Conservation (phyloP, 1,140 invertebrate species). For the Hylyphantes graminicola region DNA sequence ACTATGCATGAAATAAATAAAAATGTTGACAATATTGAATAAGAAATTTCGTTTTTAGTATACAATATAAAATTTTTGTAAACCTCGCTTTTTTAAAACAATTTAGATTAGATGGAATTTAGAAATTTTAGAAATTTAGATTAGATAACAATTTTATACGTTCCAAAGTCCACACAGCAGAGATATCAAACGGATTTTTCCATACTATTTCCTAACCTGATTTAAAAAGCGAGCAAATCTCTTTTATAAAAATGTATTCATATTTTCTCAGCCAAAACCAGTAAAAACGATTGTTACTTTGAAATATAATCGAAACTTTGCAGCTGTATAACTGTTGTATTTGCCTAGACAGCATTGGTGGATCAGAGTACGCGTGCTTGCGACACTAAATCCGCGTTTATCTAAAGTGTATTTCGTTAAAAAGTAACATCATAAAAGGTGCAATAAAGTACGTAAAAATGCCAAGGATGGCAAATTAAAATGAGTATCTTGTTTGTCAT, state of each 20-base stretch:
- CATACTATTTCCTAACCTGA: too few relatives aligned
- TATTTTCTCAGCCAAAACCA: neutral
- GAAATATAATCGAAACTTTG: neutral
- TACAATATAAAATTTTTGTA: too few relatives aligned
- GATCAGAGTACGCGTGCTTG: conserved; percentile 3
- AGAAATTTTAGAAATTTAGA: too few relatives aligned
- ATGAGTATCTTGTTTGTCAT: neutral
- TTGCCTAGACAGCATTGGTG: conserved; percentile 39
- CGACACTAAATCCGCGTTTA: neutral
- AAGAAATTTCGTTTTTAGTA: too few relatives aligned
- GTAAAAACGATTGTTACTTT: conserved; percentile 7
- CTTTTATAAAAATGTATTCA: neutral
- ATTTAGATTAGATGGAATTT: too few relatives aligned
- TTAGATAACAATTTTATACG: too few relatives aligned
- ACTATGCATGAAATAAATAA: too few relatives aligned
- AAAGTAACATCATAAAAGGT: conserved; percentile 37
- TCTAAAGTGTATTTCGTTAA: conserved; percentile 19
- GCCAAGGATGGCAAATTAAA: conserved; percentile 15
- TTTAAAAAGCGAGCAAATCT: neutral
- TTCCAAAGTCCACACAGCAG: too few relatives aligned
- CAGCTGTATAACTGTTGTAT: neutral
- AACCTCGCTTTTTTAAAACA: too few relatives aligned
- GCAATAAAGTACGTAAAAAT: conserved; percentile 37
- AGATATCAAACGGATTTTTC: too few relatives aligned
- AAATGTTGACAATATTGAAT: too few relatives aligned